phyloP scores from a whole-genome alignment of 1,140 invertebrate genomes.

The Meloidogyne exigua region DNA sequence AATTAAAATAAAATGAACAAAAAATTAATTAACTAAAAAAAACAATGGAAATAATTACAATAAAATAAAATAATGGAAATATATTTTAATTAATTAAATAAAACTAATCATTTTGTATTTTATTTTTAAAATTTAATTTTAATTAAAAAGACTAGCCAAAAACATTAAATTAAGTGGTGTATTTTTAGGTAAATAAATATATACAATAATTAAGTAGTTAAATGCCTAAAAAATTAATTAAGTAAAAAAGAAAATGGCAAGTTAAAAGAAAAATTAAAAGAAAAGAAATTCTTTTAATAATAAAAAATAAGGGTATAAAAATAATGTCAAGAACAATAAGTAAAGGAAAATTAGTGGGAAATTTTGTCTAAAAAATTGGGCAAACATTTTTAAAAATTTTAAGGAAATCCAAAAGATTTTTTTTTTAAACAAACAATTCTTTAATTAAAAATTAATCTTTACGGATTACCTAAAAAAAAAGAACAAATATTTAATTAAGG shows the following conservation, averaged over 20 bases:
- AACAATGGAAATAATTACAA: not conserved
- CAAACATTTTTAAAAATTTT: not conserved
- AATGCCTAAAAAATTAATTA: not conserved
- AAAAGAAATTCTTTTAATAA: not conserved
- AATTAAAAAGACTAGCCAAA: no score
- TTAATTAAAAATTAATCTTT: not conserved
- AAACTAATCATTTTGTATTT: no score
- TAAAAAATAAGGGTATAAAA: no score
- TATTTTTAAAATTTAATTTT: no score
- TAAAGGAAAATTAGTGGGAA: not conserved
- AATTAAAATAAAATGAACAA: not conserved
- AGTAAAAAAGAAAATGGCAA: not conserved
- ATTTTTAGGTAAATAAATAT: not conserved
- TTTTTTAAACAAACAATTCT: no score
- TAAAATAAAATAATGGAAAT: not conserved
- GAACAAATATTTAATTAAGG: not conserved
- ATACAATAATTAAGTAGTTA: constrained; percentile 3
- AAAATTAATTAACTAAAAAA: not conserved
- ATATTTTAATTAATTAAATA: not conserved
- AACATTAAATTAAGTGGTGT: no score
- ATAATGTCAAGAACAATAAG: not conserved
- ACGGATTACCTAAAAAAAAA: not conserved
- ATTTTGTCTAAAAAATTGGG: not conserved
- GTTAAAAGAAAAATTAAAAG: not conserved
- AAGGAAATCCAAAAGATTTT: not conserved